Conservation (phyloP, 1,140 invertebrate genomes). For the Magallana gigas region DNA sequence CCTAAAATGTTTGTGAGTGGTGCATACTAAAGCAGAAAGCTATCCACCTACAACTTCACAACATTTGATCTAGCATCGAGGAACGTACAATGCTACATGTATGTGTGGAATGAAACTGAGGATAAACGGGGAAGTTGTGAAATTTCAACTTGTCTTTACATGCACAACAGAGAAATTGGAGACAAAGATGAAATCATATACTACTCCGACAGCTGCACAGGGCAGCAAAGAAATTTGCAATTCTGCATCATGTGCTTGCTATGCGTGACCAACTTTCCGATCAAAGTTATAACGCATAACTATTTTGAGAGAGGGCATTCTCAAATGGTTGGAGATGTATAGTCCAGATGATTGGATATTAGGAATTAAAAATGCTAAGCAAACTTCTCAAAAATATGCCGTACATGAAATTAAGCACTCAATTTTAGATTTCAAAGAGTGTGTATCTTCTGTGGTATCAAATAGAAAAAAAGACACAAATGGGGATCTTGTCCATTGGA, state of each 20-base stretch:
- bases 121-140: slow-evolving; percentile 48
- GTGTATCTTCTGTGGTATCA: neutral
- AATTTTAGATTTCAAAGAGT: slow-evolving; percentile 33
- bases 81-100: slow-evolving; percentile 39
- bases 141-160: slow-evolving; percentile 41
- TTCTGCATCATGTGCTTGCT: slow-evolving; percentile 53
- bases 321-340: slow-evolving; percentile 47
- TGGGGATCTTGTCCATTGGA: slow-evolving; percentile 21
- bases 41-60: slow-evolving; percentile 48
- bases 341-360: slow-evolving; percentile 47
- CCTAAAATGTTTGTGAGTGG: slow-evolving; percentile 44
- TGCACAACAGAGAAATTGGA: slow-evolving; percentile 26
- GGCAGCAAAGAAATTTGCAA: slow-evolving; percentile 48
- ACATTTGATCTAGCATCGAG: slow-evolving; percentile 41
- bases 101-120: slow-evolving; percentile 46
- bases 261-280: slow-evolving; percentile 38
- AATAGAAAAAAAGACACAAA: slow-evolving; percentile 27
- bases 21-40: slow-evolving; percentile 49
- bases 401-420: slow-evolving; percentile 6
- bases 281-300: slow-evolving; percentile 46
- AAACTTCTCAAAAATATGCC: slow-evolving; percentile 23
- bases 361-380: slow-evolving; percentile 42
- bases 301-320: slow-evolving; percentile 47
- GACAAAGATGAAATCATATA: slow-evolving; percentile 29
- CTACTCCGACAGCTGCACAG: slow-evolving; percentile 55